phyloP scores from a whole-genome alignment of 1,140 invertebrate genomes.

The Vanessa tameamea region DNA sequence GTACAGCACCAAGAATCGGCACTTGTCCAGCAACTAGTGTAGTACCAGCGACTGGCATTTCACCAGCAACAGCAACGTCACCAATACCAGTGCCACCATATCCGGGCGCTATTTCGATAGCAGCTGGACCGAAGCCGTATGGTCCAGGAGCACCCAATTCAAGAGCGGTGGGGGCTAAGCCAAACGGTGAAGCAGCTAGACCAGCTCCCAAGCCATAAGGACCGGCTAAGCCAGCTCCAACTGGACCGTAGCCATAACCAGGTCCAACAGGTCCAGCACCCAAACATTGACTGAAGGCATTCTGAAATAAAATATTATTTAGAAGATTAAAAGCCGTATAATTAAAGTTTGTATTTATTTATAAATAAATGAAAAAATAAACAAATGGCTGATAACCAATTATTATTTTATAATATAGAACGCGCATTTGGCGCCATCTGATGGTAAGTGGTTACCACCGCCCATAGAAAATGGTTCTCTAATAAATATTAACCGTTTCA shows the following conservation, averaged over 20 bases:
- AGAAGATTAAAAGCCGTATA: too few species aligned
- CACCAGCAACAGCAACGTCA: conserved; percentile 46
- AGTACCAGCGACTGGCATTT: conserved; percentile 50
- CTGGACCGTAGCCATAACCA: conserved; percentile 10
- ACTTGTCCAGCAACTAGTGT: conserved; percentile 49
- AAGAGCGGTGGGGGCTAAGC: neutral
- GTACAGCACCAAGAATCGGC: conserved; percentile 50
- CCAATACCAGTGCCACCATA: conserved; percentile 54
- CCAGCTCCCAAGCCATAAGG: conserved; percentile 9
- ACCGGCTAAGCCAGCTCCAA: neutral
- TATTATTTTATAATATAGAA: too few species aligned
- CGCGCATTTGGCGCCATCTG: too few species aligned
- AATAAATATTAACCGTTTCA: too few species aligned
- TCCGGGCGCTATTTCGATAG: conserved; percentile 34
- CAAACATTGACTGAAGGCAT: conserved; percentile 24
- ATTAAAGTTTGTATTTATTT: too few species aligned
- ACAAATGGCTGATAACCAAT: too few species aligned
- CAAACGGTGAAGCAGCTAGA: conserved; percentile 1
- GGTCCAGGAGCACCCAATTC: conserved; percentile 8
- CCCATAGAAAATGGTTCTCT: too few species aligned
- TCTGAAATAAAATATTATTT: conserved; percentile 12
- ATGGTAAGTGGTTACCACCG: too few species aligned
- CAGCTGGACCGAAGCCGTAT: conserved; percentile 17
- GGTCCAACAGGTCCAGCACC: conserved; percentile 21
- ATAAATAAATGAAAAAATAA: too few species aligned